phyloP scores from a whole-genome alignment of 2,888 invertebrate species.

The Melanophora roralis region DNA sequence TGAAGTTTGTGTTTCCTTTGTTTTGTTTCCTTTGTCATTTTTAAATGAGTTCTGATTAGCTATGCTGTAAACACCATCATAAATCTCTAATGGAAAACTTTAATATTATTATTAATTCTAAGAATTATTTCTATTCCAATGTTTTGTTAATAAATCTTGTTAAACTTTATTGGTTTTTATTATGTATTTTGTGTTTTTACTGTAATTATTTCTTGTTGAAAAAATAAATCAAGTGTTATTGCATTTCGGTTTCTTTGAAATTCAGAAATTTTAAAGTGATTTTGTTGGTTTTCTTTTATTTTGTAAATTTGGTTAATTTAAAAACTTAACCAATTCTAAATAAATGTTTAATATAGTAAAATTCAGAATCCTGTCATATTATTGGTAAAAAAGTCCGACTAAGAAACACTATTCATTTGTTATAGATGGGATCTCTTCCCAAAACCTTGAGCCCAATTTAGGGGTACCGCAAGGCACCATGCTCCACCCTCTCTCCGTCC shows the following conservation, averaged over 20 bases:
- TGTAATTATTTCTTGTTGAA: not conserved
- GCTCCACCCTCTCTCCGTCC: too few relatives aligned
- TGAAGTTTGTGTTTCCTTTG: not conserved
- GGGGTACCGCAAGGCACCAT: too few relatives aligned
- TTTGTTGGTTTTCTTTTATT: constrained; percentile 15
- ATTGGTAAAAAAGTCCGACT: too few relatives aligned
- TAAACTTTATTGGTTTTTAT: constrained; percentile 2
- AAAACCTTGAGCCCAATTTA: too few relatives aligned
- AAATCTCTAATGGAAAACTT: constrained; percentile 31
- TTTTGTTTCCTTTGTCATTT: not conserved
- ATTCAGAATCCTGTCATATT: too few relatives aligned
- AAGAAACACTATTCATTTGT: too few relatives aligned
- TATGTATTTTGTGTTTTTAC: not conserved
- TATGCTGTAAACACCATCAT: constrained; percentile 26
- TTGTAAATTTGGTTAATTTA: too few relatives aligned
- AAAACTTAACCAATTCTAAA: too few relatives aligned
- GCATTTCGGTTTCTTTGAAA: not conserved
- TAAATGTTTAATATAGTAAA: too few relatives aligned
- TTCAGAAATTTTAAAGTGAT: constrained; percentile 19
- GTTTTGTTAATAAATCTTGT: constrained; percentile 33
- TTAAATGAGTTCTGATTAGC: too few relatives aligned
- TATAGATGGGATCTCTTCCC: too few relatives aligned
- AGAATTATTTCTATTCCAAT: not conserved
- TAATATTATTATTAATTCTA: constrained; percentile 11
- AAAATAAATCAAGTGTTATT: not conserved